Base-by-base conservation (phyloP, 2,113 vertebrate genomes). In the Notothenia coriiceps region DNA sequence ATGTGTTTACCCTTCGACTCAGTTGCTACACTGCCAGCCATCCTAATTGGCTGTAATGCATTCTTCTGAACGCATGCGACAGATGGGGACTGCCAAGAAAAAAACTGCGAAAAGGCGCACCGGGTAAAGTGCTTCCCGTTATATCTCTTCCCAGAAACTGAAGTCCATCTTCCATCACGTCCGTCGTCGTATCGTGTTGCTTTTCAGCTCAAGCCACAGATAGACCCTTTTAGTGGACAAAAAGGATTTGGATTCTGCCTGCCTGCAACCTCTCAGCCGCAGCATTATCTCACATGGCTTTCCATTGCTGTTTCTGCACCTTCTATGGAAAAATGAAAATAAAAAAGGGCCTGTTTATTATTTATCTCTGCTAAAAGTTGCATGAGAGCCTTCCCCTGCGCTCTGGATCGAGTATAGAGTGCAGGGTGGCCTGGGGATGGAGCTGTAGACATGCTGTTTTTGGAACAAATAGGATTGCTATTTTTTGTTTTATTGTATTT, bases 311-410 rank as follows among this genome's bases (percentile, higher is more conserved):
- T 85, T 72, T 91, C 83, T 85, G 76, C 82, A 89, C 81, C 73
- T 86, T 79, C 20, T 76, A 72, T 82, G 11, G 72, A 79, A 82
- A 40, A 86, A 79, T 66, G 52, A 80, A 86, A 86, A 60, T 40
- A 80, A 81, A 70, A 67, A 84, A 72, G 5, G 51, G 18, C 10
- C 20, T 84, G 20, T 82, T 93, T 83, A 92, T 60, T 92, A 92
- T 93, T 92, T 86, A 93, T 88, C 52, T 59, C 22, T 49, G 84
- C 77, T 88, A 70, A 92, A 91, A 88, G 65, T 85, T 92, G 88
- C 83, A 92, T 89, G 86, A 88, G 83, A 46, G 13, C 15, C 52
- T 63, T 77, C 52, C 57, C 52, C 44, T 57, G 57, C 68, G 65
- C 69, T 77, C 59, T 80, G 65, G 74, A 80, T 86, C 1, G 87